Evolutionary conservation across 2,113 vertebrate species (phyloP).

Genomic region (Leucoraja erinaceus): DNA sequence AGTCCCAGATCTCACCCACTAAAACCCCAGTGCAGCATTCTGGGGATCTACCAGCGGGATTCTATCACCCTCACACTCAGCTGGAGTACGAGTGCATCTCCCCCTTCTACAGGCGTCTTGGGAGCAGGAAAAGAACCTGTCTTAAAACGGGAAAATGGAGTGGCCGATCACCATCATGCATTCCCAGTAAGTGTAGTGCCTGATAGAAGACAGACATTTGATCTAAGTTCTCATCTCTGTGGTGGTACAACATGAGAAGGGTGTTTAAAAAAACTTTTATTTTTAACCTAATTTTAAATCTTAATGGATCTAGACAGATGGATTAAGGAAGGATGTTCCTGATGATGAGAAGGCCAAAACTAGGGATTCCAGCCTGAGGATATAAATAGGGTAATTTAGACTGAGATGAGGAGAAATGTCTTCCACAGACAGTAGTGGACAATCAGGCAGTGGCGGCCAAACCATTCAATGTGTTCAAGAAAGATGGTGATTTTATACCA

Average conservation of each 20-base stretch:
- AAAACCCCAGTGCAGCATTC: constrained; percentile 62
- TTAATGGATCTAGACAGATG: too few species aligned
- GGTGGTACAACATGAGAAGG: not conserved
- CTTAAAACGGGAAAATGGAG: constrained; percentile 96
- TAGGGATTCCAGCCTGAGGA: too few species aligned
- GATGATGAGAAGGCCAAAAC: too few species aligned
- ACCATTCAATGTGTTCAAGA: too few species aligned
- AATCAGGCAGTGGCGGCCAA: too few species aligned
- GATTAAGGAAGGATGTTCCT: too few species aligned
- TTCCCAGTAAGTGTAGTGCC: constrained; percentile 67
- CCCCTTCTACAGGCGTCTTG: constrained; percentile 79
- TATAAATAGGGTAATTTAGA: too few species aligned
- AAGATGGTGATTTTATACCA: too few species aligned
- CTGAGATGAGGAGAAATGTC: too few species aligned
- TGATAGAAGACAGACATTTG: not conserved
- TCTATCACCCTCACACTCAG: constrained; percentile 82
- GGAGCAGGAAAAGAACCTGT: constrained; percentile 86
- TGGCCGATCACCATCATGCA: constrained; percentile 83
- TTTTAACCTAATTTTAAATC: too few species aligned
- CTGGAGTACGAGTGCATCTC: constrained; percentile 87
- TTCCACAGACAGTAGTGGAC: too few species aligned
- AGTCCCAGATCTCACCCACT: constrained; percentile 60
- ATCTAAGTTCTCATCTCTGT: not conserved
- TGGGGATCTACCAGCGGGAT: constrained; percentile 71
- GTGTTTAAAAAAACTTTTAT: not conserved